Evolutionary conservation across 2,797 vertebrate species (phyloP).

Genomic region (Sebastes steindachneri): DNA sequence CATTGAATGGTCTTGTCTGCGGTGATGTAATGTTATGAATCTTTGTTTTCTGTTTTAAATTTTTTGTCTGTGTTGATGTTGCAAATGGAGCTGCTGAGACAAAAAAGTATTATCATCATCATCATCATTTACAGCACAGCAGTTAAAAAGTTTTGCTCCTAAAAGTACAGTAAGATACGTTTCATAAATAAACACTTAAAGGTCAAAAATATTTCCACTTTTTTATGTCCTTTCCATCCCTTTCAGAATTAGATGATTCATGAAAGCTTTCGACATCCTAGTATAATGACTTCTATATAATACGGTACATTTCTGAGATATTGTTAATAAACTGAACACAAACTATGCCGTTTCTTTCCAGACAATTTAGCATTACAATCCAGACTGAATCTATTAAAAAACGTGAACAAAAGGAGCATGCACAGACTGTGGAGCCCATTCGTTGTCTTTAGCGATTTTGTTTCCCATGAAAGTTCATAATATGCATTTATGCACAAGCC

Average conservation of each 20-base stretch:
- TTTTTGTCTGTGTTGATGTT: too few relatives aligned
- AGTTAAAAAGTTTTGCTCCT: neutral
- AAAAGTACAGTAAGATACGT: neutral
- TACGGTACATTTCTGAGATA: neutral
- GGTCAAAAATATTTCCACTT: neutral
- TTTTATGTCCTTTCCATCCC: neutral
- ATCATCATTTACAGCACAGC: neutral
- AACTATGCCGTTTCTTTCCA: neutral
- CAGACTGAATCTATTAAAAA: neutral
- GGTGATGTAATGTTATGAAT: too few relatives aligned
- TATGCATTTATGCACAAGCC: neutral
- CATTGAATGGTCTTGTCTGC: too few relatives aligned
- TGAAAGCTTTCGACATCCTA: neutral
- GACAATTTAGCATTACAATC: neutral
- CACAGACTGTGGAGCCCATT: neutral
- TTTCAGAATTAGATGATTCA: neutral
- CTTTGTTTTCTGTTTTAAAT: too few relatives aligned
- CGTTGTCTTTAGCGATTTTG: neutral
- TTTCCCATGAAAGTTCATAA: neutral
- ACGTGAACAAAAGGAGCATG: neutral
- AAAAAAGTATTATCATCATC: too few relatives aligned
- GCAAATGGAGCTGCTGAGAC: too few relatives aligned
- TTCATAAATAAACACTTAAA: neutral
- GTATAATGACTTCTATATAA: neutral
- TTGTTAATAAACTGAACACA: neutral